Conservation (phyloP, 2,888 invertebrate genomes). For the Callyntrura guangdongensis region DNA sequence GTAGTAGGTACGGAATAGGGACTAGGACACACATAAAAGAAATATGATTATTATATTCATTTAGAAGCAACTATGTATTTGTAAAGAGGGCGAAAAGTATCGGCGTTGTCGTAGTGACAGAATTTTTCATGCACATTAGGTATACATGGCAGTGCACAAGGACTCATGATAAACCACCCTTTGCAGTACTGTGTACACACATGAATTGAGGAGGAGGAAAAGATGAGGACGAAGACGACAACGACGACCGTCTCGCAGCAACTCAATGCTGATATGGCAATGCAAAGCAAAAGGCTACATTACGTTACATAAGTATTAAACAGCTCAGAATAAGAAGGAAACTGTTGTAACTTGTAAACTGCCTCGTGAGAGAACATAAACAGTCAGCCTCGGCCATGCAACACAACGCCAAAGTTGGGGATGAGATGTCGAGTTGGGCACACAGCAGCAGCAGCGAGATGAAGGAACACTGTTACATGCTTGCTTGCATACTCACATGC, state of each 20-base stretch:
- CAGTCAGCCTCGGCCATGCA: constrained; percentile 4
- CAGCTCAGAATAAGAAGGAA: neutral
- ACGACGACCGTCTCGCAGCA: neutral
- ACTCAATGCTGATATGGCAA: constrained; percentile 18
- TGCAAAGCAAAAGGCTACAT: constrained; percentile 21
- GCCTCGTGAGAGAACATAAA: neutral
- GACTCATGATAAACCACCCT: constrained; percentile 3
- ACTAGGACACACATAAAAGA: constrained; percentile 19
- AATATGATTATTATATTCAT: constrained; percentile 31
- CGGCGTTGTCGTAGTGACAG: neutral
- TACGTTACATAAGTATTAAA: constrained; percentile 8
- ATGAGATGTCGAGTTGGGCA: neutral
- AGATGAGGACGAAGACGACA: constrained; percentile 28
- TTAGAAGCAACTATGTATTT: neutral
- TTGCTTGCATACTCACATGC: neutral
- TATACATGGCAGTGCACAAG: neutral
- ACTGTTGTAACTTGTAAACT: neutral
- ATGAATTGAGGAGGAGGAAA: constrained; percentile 28
- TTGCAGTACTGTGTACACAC: neutral
- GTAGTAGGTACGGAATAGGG: no score
- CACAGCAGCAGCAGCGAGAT: neutral
- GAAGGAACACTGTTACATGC: constrained; percentile 7
- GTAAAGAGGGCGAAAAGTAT: constrained; percentile 26
- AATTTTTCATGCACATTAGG: neutral
- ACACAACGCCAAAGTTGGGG: neutral